A percentile compares a stretch with the other conserved stretches of the same genome.
phyloP scores from a whole-genome alignment of 2,888 invertebrate genomes.

The Adineta ricciae region DNA sequence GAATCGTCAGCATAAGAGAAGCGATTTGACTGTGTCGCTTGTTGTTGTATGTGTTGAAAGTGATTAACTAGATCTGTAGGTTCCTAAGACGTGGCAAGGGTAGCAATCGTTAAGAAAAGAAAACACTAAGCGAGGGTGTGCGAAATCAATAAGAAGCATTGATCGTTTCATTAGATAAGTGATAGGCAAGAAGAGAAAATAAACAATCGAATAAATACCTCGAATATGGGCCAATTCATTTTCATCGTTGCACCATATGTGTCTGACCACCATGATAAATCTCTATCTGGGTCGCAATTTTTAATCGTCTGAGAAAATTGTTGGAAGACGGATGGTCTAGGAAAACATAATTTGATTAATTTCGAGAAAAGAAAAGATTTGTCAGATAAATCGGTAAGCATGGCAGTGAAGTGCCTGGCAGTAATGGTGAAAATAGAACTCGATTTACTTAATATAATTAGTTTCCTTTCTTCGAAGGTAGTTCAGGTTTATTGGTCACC shows the following conservation, averaged over 20 bases:
- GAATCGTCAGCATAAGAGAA: neutral
- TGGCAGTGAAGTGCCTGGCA: too few relatives aligned
- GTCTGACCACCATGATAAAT: slow-evolving; percentile 96
- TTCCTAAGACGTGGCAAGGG: neutral
- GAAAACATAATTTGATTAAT: neutral
- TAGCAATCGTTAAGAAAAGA: neutral
- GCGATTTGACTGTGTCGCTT: neutral
- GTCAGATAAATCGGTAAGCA: too few relatives aligned
- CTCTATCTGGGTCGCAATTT: slow-evolving; percentile 85
- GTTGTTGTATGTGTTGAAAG: neutral
- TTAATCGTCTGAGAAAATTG: slow-evolving; percentile 21
- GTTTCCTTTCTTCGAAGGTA: too few relatives aligned
- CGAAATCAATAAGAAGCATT: neutral
- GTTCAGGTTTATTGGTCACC: too few relatives aligned
- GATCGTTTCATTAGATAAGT: neutral
- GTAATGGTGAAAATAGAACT: too few relatives aligned
- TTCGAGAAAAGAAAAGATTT: too few relatives aligned
- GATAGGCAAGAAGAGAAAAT: neutral
- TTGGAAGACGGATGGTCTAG: neutral
- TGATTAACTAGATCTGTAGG: neutral
- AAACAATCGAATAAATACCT: slow-evolving; percentile 58
- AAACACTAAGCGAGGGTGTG: neutral
- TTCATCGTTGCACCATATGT: slow-evolving; percentile 96
- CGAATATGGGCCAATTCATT: slow-evolving; percentile 98
- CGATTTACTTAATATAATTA: too few relatives aligned